These are phyloP conservation scores for Falco novaeseelandiae DNA, from an alignment of 2,797 vertebrate genomes.

Conservation along the genomic window DNA sequence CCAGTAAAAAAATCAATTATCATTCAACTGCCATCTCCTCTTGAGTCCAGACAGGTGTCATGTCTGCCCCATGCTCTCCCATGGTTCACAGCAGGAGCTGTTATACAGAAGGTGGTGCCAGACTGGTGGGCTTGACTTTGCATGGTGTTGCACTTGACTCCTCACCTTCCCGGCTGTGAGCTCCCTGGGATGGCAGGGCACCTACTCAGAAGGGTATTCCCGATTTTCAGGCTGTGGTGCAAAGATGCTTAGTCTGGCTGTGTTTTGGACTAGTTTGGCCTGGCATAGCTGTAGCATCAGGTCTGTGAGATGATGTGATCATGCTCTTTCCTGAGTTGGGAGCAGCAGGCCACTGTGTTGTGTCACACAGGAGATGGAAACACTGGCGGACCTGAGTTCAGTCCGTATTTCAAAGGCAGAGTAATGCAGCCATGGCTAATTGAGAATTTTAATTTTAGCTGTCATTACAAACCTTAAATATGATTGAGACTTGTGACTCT, in stretches of 20 bases:
- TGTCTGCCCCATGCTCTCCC: accelerated
- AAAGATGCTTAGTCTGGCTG: accelerated
- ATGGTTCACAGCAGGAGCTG: neutral
- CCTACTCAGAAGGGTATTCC: accelerated
- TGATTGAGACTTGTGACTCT: neutral
- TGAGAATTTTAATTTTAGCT: neutral
- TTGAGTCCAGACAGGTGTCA: neutral
- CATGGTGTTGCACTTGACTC: accelerated
- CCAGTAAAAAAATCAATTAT: neutral
- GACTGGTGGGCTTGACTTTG: too few species aligned
- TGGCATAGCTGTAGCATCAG: neutral
- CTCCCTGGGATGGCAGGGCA: neutral
- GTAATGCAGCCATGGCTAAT: neutral
- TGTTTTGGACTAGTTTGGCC: neutral
- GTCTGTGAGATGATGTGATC: accelerated
- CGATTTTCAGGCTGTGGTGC: neutral
- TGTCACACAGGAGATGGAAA: neutral
- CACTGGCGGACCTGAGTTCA: neutral
- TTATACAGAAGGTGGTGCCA: neutral
- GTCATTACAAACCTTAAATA: neutral
- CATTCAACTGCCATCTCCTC: neutral
- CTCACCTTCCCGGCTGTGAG: neutral
- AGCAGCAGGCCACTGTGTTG: neutral
- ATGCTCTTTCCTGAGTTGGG: neutral
- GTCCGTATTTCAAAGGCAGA: neutral